Evolutionary conservation across 2,888 invertebrate species (phyloP), one percentile per base, ranked within the genome.

Genomic region (Adelphocoris suturalis): DNA sequence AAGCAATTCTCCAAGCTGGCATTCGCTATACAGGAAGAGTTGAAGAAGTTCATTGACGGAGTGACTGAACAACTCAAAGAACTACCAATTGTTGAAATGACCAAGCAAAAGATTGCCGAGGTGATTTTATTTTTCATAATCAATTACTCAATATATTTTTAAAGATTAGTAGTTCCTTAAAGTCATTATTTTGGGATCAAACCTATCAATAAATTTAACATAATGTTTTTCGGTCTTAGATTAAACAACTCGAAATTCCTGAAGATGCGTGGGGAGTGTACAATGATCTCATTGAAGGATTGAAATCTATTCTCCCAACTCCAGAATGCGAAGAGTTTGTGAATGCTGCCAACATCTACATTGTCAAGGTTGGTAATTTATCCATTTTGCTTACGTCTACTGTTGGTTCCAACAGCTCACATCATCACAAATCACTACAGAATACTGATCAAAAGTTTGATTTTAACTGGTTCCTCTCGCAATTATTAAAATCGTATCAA

Each of bases 281-380:
- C 14, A 94, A 94, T 57, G 95, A 96, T 90, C 91, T 95, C 0
- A 94, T 95, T 91, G 93, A 93, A 0, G 94, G 95, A 3, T 86
- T 96, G 27, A 95, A 95, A 80, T 94, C 94, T 13, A 92, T 95
- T 13, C 92, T 96, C 82, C 96, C 96, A 7, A 95, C 96, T 0
- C 94, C 94, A 0, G 97, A 97, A 92, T 93, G 95, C 5, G 94
- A 94, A 90, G 94, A 95, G 23, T 94, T 97, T 91, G 93, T 96
- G 57, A 94, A 95, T 76, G 94, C 95, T 16, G 92, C 96, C 68
- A 94, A 94, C 90, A 93, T 94, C 12, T 97, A 97, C 93, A 92
- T 96, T 1, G 94, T 95, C 90, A 95, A 95, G 91, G 91, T 52
- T 37, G 2, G 37, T 37, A 37, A 37, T 7, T 37, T 37, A 4